These are phyloP conservation scores for Chouioia cunea DNA, from an alignment of 2,888 invertebrate species.

Conservation along the genomic window DNA sequence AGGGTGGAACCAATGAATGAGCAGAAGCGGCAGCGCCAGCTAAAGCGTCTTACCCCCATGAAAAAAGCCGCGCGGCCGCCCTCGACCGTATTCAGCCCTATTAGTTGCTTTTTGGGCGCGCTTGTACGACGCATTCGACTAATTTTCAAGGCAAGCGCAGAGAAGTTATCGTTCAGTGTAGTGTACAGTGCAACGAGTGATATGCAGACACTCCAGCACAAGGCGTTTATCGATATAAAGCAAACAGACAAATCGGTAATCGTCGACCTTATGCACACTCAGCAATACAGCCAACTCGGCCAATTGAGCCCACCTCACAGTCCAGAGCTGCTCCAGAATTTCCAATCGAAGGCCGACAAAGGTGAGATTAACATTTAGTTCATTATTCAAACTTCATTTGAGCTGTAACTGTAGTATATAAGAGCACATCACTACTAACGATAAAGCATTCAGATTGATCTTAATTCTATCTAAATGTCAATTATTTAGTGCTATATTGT, in stretches of 20 bases:
- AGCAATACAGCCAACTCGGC: constrained; percentile 47
- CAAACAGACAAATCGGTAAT: constrained; percentile 70
- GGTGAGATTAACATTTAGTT: constrained; percentile 51
- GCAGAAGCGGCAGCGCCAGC: not conserved
- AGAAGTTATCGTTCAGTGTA: constrained; percentile 58
- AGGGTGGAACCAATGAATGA: not conserved
- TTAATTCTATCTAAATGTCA: no score
- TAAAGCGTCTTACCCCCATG: constrained; percentile 1
- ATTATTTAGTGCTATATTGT: not conserved
- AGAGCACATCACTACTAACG: constrained; percentile 19
- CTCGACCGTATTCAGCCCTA: no score
- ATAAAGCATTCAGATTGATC: constrained; percentile 48
- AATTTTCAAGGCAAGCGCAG: not conserved
- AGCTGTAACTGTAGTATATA: no score
- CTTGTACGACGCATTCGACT: not conserved
- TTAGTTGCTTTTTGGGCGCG: not conserved
- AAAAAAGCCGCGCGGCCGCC: not conserved
- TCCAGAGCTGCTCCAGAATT: constrained; percentile 52
- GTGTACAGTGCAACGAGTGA: constrained; percentile 59
- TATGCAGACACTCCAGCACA: constrained; percentile 44
- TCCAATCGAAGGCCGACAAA: constrained; percentile 3
- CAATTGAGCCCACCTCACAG: constrained; percentile 60
- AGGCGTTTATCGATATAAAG: constrained; percentile 36
- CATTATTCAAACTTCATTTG: no score
- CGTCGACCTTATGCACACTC: constrained; percentile 72